Percentiles rank a stretch among this genome's conserved stretches.
phyloP scores from a whole-genome alignment of 2,888 invertebrate genomes.

The Balanococcus diminutus region DNA sequence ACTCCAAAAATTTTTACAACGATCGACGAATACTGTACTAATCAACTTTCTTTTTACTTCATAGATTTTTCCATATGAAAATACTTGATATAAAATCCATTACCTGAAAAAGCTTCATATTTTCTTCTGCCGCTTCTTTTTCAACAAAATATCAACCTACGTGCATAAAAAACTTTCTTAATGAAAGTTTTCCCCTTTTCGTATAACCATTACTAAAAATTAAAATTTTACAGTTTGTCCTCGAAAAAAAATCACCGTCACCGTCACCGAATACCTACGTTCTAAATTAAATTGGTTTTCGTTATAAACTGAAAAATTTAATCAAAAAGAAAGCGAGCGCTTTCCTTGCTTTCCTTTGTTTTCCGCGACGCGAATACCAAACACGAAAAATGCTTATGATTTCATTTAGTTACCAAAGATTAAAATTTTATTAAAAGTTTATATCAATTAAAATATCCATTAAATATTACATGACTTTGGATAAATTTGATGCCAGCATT shows the following conservation, averaged over 20 bases:
- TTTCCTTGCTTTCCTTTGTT: not conserved
- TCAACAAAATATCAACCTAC: not conserved
- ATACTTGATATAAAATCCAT: too few relatives aligned
- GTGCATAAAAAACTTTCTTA: too few relatives aligned
- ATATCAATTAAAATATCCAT: not conserved
- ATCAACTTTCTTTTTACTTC: too few relatives aligned
- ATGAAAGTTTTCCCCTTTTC: not conserved
- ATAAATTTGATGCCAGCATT: not conserved
- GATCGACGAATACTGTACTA: too few relatives aligned
- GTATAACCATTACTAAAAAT: not conserved
- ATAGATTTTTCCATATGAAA: too few relatives aligned
- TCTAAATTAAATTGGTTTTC: conserved; percentile 26
- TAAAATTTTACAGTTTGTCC: not conserved
- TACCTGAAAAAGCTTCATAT: not conserved
- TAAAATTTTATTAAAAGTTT: not conserved
- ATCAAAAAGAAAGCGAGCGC: not conserved
- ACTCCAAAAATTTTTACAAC: too few relatives aligned
- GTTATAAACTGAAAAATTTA: not conserved
- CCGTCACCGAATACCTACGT: not conserved
- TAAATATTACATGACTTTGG: not conserved
- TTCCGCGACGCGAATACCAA: not conserved
- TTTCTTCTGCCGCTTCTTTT: not conserved
- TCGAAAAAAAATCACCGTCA: not conserved
- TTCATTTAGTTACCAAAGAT: not conserved
- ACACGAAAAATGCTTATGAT: not conserved